Percentiles rank a stretch among this genome's conserved stretches.
These are phyloP conservation scores for Physella acuta DNA, from an alignment of 1,140 invertebrate genomes.

Conservation along the genomic window DNA sequence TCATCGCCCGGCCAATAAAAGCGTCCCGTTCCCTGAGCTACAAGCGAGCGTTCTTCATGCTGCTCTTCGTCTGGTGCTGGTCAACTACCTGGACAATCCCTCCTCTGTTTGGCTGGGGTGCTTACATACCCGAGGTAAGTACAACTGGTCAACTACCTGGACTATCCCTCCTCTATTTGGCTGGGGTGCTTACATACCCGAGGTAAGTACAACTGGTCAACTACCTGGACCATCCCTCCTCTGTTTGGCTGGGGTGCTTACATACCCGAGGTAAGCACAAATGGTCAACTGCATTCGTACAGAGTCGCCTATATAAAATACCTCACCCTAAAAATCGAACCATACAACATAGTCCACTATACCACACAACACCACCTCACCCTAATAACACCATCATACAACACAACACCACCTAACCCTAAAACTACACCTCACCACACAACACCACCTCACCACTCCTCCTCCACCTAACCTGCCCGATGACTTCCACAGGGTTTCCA, in stretches of 20 bases:
- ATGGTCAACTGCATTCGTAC: slow-evolving; percentile 70
- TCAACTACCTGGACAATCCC: slow-evolving; percentile 71
- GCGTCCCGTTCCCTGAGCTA: slow-evolving; percentile 65
- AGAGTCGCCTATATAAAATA: no score
- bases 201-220: slow-evolving; percentile 67
- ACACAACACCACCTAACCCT: no score
- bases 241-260: slow-evolving; percentile 80
- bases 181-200: slow-evolving; percentile 81
- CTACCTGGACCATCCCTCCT: slow-evolving; percentile 72
- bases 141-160: slow-evolving; percentile 71
- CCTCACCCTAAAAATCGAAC: no score
- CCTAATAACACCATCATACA: no score
- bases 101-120: slow-evolving; percentile 77
- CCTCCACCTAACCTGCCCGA: no score
- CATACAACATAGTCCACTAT: no score
- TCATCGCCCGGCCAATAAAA: slow-evolving; percentile 69
- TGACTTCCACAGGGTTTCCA: slow-evolving; percentile 66
- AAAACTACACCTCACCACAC: no score
- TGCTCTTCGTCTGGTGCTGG: slow-evolving; percentile 72
- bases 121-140: slow-evolving; percentile 75
- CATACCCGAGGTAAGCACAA: slow-evolving; percentile 73
- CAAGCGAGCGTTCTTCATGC: slow-evolving; percentile 69
- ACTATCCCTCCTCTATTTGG: slow-evolving; percentile 75
- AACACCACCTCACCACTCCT: no score
- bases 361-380: no score